These are phyloP conservation scores for Ataeniobius toweri DNA, from an alignment of 2,797 vertebrate species.

Conservation along the genomic window DNA sequence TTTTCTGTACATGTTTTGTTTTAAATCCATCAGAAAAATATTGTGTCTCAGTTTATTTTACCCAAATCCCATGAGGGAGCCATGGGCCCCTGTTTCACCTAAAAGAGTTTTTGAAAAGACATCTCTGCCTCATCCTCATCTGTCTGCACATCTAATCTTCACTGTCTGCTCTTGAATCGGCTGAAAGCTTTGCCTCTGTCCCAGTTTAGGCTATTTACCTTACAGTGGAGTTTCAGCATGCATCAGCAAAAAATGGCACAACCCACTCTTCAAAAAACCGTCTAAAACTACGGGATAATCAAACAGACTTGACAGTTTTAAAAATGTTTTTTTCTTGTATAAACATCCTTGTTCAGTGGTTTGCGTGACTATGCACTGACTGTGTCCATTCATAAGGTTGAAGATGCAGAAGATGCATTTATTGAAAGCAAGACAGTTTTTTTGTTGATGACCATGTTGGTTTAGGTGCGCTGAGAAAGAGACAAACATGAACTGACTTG, in stretches of 20 bases:
- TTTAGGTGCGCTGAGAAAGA: constrained; percentile 4
- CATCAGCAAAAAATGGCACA: constrained; percentile 26
- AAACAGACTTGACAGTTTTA: constrained; percentile 26
- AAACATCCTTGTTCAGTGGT: constrained; percentile 44
- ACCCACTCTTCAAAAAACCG: constrained; percentile 45
- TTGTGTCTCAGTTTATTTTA: constrained; percentile 38
- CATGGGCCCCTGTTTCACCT: constrained; percentile 24
- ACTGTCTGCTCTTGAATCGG: constrained; percentile 50
- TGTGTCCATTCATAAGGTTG: constrained; percentile 49
- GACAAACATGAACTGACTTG: constrained; percentile 4
- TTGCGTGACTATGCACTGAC: constrained; percentile 30
- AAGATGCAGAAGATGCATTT: constrained; percentile 17
- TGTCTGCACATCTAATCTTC: constrained; percentile 62
- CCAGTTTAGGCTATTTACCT: constrained; percentile 52
- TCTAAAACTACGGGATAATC: constrained; percentile 44
- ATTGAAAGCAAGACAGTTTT: constrained; percentile 8
- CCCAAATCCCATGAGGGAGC: constrained; percentile 34
- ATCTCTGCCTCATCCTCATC: constrained; percentile 35
- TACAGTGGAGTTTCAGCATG: constrained; percentile 35
- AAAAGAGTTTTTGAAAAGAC: constrained; percentile 52
- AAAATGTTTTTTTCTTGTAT: constrained; percentile 17
- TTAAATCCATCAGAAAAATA: constrained; percentile 7
- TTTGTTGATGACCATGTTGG: not conserved
- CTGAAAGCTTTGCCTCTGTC: constrained; percentile 60
- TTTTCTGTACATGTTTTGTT: constrained; percentile 1